Percentiles rank a stretch among this genome's conserved stretches.
Conservation (phyloP, 2,797 vertebrate genomes). For the Eutrigla gurnardus region DNA sequence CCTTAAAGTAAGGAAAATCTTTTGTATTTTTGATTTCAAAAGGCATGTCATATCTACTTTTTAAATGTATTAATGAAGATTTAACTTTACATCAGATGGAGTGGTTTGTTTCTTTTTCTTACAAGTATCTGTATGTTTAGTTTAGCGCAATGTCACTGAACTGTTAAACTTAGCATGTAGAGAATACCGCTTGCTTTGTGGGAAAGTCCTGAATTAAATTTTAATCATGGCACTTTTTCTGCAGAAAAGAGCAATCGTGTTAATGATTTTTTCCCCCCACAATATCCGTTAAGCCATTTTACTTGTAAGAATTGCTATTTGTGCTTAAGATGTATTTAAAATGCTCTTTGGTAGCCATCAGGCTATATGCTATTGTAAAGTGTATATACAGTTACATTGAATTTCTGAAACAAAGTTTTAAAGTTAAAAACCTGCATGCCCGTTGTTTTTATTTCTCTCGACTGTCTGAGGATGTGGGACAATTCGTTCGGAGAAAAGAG, state of each 20-base stretch:
- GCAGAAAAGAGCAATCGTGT: conserved; percentile 88
- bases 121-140: conserved; percentile 92
- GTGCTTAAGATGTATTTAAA: conserved; percentile 93
- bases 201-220: conserved; percentile 92
- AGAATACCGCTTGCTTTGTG: conserved; percentile 92
- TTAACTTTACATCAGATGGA: conserved; percentile 97
- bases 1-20: conserved; percentile 97
- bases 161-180: conserved; percentile 95
- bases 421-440: conserved; percentile 74
- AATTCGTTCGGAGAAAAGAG: not conserved
- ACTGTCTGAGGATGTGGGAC: not conserved
- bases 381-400: conserved; percentile 84
- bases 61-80: conserved; percentile 99
- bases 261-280: conserved; percentile 69
- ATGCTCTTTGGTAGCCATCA: conserved; percentile 90
- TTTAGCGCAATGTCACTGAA: conserved; percentile 95
- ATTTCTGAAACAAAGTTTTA: conserved; percentile 86
- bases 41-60: conserved; percentile 98
- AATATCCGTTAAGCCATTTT: conserved; percentile 86
- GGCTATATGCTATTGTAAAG: conserved; percentile 87
- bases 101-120: conserved; percentile 87
- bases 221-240: conserved; percentile 93
- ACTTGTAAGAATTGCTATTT: conserved; percentile 91
- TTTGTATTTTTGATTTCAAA: conserved; percentile 99
- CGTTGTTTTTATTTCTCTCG: conserved; percentile 67